Evolutionary conservation across 2,797 vertebrate species (phyloP).

Genomic region (Takifugu ocellatus): DNA sequence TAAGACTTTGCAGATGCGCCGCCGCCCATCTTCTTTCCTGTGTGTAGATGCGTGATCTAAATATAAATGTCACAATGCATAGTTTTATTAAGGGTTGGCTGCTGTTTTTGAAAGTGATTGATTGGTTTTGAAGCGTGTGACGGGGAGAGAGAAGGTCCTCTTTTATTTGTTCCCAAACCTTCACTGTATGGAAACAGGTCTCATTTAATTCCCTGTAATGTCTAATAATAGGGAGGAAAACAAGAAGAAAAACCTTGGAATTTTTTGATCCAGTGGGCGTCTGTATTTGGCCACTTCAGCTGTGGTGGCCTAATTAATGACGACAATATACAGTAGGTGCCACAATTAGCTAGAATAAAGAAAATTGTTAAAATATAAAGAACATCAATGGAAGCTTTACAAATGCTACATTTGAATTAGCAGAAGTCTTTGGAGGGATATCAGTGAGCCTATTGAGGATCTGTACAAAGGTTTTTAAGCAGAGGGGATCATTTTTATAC

Average conservation of each 20-base stretch:
- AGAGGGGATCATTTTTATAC: not conserved
- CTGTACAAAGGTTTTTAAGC: not conserved
- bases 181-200: slow-evolving; percentile 33
- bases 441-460: not conserved
- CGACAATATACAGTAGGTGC: not conserved
- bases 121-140: slow-evolving; percentile 15
- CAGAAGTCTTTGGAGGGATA: not conserved
- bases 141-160: slow-evolving; percentile 20
- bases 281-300: slow-evolving; percentile 17
- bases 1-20: slow-evolving; percentile 60
- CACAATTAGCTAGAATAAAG: too few species aligned
- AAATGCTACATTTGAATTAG: not conserved
- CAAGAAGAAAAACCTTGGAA: slow-evolving; percentile 9
- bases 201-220: slow-evolving; percentile 27
- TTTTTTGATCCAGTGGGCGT: slow-evolving; percentile 16
- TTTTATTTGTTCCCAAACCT: slow-evolving; percentile 37
- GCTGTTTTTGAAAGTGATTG: slow-evolving; percentile 15
- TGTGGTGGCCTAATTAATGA: not conserved
- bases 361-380: too few species aligned
- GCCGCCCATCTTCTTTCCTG: slow-evolving; percentile 48
- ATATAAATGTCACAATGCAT: slow-evolving; percentile 54
- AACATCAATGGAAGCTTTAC: not conserved
- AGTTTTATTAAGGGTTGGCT: slow-evolving; percentile 50
- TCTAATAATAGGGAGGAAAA: slow-evolving; percentile 24
- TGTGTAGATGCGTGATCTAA: slow-evolving; percentile 51